Base-by-base conservation (phyloP, 2,888 invertebrate genomes). In the Pandemis cinnamomeana region DNA sequence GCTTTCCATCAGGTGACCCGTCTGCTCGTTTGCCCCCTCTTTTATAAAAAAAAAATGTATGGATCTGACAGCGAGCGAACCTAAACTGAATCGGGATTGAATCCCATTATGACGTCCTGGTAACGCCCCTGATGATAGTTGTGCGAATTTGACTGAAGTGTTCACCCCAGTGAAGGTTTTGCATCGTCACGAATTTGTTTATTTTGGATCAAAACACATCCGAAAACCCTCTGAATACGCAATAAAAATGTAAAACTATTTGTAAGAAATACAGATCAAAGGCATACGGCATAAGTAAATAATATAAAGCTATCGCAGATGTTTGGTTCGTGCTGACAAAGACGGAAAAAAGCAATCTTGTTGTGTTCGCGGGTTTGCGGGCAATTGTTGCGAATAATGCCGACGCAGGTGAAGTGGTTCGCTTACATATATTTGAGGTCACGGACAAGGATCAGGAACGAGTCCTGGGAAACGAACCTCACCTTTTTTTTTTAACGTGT, bases 241-340 rank as follows among this genome's bases (percentile, higher is more conserved):
- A 41, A 67, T 67, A 67, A 67, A 53, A 48, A 61, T 61, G 61
- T n/a, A 53, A 67, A 67, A 51, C 51, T 60, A 60, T 60, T 42
- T 61, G 36, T 15, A 41, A 53, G 51, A 67, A 67, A 63, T 63
- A 67, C 67, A 67, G 36, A 67, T 67, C 67, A 67, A 67, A 67
- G 67, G 36, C 51, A 41, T n/a, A 15, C 41, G 67, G 8, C 53
- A 15, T 63, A 64, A 58, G 64, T 71, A 63, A 71, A 71, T 71
- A 71, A 71, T 63, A 71, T 53, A 70, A 63, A 64, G 44, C 46
- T 64, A 71, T 64, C 63, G 63, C 63, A 44, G 53, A 71, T 55
- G 64, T 70, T 70, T 51, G 70, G 53, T 42, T 41, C n/a, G n/a
- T 64, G 71, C 71, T 55, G 55, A 64, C 71, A 71, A 64, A 71